A percentile compares a stretch with the other conserved stretches of the same genome.
These are phyloP conservation scores for Oedothorax gibbosus DNA, from an alignment of 1,140 invertebrate species.

Conservation along the genomic window DNA sequence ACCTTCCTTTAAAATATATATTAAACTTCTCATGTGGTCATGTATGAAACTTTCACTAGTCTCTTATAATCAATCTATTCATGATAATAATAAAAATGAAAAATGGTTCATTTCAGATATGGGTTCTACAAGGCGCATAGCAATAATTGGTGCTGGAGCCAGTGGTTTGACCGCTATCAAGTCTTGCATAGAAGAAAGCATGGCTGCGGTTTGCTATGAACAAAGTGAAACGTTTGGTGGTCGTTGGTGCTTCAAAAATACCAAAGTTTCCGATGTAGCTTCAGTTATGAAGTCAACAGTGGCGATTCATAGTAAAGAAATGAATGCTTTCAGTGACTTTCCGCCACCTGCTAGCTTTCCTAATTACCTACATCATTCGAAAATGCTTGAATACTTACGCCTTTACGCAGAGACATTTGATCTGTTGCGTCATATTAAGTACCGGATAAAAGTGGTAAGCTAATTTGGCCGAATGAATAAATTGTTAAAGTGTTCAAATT, in stretches of 20 bases:
- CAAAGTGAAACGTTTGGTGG: constrained; percentile 70
- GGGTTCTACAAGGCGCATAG: constrained; percentile 10
- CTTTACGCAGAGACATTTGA: constrained; percentile 65
- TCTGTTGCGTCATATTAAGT: constrained; percentile 50
- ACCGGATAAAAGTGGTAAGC: constrained; percentile 45
- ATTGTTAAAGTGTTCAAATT: background rate
- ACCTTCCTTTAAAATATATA: no score
- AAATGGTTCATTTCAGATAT: constrained; percentile 7
- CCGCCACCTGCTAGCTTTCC: constrained; percentile 66
- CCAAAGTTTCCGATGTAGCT: constrained; percentile 63
- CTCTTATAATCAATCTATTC: no score
- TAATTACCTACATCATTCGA: constrained; percentile 67
- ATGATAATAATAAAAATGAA: no score
- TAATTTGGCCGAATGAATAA: constrained; percentile 55
- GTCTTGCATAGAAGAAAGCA: constrained; percentile 68
- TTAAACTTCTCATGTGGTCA: no score
- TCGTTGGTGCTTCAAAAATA: constrained; percentile 70
- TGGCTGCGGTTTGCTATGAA: constrained; percentile 70
- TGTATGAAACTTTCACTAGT: no score
- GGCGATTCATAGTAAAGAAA: constrained; percentile 68
- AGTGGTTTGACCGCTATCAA: constrained; percentile 70
- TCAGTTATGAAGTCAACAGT: constrained; percentile 64
- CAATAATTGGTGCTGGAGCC: constrained; percentile 69
- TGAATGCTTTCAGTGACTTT: constrained; percentile 70
- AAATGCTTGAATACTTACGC: constrained; percentile 66